Evolutionary conservation across 2,113 vertebrate genomes (phyloP).

Genomic region (Chunga burmeisteri): DNA sequence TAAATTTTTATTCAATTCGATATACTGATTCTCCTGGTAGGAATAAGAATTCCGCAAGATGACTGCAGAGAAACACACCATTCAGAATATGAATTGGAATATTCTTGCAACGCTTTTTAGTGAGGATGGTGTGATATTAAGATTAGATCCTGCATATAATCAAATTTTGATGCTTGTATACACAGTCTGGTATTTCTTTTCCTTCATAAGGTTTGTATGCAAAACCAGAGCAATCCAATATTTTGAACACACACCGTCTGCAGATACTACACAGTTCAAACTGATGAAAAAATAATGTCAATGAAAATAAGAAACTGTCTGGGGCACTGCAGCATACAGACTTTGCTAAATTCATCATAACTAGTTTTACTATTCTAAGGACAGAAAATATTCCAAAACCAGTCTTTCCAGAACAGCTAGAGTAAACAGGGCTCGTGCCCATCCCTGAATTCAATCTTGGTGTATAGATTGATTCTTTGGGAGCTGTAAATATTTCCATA

Average conservation of each 20-base stretch:
- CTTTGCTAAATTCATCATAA: conserved; percentile 18
- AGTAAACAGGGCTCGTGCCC: neutral
- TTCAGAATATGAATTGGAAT: conserved; percentile 77
- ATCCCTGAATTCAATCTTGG: neutral
- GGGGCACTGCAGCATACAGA: neutral
- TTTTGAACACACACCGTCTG: conserved; percentile 33
- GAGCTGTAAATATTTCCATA: conserved; percentile 1
- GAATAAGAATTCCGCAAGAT: conserved; percentile 73
- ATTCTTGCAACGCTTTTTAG: conserved; percentile 65
- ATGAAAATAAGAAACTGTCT: conserved; percentile 24
- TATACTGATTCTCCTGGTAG: conserved; percentile 73
- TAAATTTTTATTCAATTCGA: conserved; percentile 79
- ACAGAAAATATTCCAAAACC: conserved; percentile 20
- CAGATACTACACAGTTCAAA: conserved; percentile 35
- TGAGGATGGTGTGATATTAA: conserved; percentile 69
- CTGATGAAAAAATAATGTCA: conserved; percentile 52
- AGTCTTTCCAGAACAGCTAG: neutral
- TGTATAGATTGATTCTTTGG: neutral
- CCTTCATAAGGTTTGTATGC: conserved; percentile 68
- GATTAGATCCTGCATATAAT: conserved; percentile 79
- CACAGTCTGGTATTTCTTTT: conserved; percentile 60
- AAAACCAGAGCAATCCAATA: conserved; percentile 52
- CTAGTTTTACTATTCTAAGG: neutral
- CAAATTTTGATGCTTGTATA: conserved; percentile 69
- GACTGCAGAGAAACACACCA: conserved; percentile 74